These are phyloP conservation scores for Caenorhabditis japonica DNA, from an alignment of 2,888 invertebrate genomes.

Conservation along the genomic window DNA sequence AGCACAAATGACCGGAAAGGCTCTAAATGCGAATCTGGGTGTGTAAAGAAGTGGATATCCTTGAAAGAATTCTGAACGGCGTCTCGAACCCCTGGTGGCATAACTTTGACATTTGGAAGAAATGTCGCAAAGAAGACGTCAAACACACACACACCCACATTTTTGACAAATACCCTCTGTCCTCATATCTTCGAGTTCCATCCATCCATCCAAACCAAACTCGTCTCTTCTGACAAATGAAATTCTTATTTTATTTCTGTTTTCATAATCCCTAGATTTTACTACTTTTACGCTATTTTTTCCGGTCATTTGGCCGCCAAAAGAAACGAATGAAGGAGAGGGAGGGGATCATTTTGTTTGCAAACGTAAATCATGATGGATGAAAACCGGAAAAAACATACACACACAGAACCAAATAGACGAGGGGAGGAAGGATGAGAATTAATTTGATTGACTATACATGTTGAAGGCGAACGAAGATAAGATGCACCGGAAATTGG, in stretches of 20 bases:
- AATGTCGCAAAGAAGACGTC: too few relatives aligned
- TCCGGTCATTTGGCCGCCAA: conserved; percentile 2
- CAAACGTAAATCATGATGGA: not conserved
- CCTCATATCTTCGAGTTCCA: conserved; percentile 4
- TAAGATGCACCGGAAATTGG: conserved; percentile 21
- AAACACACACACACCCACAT: conserved; percentile 33
- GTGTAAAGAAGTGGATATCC: too few relatives aligned
- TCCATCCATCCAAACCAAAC: not conserved
- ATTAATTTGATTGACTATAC: too few relatives aligned
- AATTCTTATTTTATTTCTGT: not conserved
- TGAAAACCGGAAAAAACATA: conserved; percentile 36
- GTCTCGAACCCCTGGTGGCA: conserved; percentile 6
- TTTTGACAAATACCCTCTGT: conserved; percentile 39
- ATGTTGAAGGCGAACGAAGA: too few relatives aligned
- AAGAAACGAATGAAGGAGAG: not conserved
- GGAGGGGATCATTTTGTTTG: conserved; percentile 4
- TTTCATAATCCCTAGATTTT: conserved; percentile 18
- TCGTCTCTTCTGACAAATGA: not conserved
- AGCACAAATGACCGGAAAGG: not conserved
- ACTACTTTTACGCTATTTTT: conserved; percentile 3
- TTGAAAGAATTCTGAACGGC: too few relatives aligned
- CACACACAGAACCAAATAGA: not conserved
- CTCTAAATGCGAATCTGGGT: too few relatives aligned
- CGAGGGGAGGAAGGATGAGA: too few relatives aligned
- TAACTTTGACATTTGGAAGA: conserved; percentile 42